Evolutionary conservation across 2,888 invertebrate species (phyloP).

Genomic region (Cantharis lateralis): DNA sequence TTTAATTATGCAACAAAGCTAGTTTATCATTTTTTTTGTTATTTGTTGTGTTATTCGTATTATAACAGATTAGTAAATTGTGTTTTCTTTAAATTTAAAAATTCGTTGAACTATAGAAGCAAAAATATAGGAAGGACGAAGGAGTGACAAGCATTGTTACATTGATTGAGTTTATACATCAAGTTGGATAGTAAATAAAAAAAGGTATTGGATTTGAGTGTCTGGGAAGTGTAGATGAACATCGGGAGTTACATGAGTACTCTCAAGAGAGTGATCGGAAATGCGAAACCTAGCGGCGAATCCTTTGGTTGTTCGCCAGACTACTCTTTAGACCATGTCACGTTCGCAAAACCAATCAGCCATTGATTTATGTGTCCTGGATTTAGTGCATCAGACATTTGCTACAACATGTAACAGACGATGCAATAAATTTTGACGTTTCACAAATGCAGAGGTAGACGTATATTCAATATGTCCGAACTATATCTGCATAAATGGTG

Average conservation of each 20-base stretch:
- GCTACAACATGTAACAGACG: constrained; percentile 9
- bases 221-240: constrained; percentile 31
- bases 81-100: neutral
- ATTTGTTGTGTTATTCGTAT: no score
- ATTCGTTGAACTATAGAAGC: neutral
- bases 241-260: constrained; percentile 33
- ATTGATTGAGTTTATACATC: constrained; percentile 12
- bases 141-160: neutral
- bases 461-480: neutral
- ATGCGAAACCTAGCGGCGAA: constrained; percentile 33
- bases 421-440: neutral
- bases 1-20: neutral
- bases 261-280: constrained; percentile 36
- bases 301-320: constrained; percentile 38
- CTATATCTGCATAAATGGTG: neutral
- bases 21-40: neutral
- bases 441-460: neutral
- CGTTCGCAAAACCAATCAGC: constrained; percentile 42
- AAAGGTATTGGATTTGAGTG: constrained; percentile 26
- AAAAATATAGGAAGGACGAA: neutral
- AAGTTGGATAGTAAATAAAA: constrained; percentile 24
- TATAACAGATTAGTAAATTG: neutral
- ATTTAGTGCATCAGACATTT: constrained; percentile 30
- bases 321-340: constrained; percentile 42
- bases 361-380: constrained; percentile 41